Evolutionary conservation across 2,113 vertebrate genomes (phyloP).

Genomic region (Elanus axillaris): DNA sequence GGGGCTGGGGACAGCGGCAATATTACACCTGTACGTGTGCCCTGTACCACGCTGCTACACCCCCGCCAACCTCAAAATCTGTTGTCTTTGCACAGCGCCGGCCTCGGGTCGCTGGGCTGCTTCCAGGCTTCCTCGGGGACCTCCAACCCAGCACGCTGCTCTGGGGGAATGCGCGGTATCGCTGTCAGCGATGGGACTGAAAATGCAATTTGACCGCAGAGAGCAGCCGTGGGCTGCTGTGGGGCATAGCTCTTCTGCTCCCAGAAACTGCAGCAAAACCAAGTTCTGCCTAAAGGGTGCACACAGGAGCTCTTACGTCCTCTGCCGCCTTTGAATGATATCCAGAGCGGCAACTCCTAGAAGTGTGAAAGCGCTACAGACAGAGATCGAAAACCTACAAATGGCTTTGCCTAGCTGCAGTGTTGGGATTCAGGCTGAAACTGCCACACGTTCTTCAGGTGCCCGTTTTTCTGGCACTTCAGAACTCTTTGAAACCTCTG

Average conservation of each 20-base stretch:
- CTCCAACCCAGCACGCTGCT: too few relatives aligned
- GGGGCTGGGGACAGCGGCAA: neutral
- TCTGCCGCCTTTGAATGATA: neutral
- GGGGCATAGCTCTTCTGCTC: neutral
- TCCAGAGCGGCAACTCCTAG: neutral
- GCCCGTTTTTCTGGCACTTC: neutral
- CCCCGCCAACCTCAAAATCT: accelerated
- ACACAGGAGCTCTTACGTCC: neutral
- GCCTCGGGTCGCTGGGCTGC: neutral
- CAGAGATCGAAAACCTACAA: neutral
- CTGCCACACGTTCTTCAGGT: neutral
- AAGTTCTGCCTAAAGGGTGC: neutral
- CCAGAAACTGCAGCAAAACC: neutral
- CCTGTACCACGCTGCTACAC: neutral
- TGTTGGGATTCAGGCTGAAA: neutral
- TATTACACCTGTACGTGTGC: neutral
- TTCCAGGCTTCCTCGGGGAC: neutral
- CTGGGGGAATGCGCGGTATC: accelerated
- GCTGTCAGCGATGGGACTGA: accelerated
- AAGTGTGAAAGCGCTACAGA: neutral
- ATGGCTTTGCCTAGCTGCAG: neutral
- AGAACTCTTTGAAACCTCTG: neutral
- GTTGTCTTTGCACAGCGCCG: neutral
- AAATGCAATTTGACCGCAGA: accelerated
- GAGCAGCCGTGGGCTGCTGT: neutral